Evolutionary conservation across 2,113 vertebrate genomes (phyloP).

Genomic region (Orthonyx spaldingii): DNA sequence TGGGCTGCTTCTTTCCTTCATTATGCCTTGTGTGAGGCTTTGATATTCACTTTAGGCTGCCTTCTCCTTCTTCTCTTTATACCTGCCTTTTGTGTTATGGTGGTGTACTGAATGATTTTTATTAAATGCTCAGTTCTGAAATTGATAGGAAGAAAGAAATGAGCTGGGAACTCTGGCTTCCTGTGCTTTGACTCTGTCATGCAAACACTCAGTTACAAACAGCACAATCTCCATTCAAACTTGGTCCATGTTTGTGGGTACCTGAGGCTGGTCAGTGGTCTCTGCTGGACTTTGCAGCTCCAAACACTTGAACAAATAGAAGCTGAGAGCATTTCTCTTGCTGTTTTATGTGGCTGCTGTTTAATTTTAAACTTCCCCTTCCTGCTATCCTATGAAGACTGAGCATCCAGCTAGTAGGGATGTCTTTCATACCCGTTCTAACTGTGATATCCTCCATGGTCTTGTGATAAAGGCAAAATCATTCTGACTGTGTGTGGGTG

Average conservation of each 20-base stretch:
- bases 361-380: neutral
- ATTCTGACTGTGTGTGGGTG: neutral
- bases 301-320: neutral
- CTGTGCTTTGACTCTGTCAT: neutral
- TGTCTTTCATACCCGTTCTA: neutral
- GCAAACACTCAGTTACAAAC: neutral
- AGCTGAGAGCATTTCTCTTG: neutral
- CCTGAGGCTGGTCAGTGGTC: neutral
- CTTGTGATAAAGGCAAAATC: neutral
- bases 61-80: neutral
- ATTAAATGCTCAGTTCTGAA: neutral
- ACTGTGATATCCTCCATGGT: neutral
- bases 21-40: neutral
- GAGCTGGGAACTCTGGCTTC: neutral
- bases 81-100: neutral
- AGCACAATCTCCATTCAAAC: neutral
- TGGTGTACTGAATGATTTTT: neutral
- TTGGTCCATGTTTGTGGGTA: neutral
- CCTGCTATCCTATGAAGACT: neutral
- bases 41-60: neutral
- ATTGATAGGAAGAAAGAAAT: neutral
- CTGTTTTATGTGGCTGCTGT: neutral
- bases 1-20: slow-evolving; percentile 16
- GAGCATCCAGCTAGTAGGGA: neutral
- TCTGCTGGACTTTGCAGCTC: neutral